These are phyloP conservation scores for Benitochromis conjunctus DNA, from an alignment of 2,113 vertebrate species.

Conservation along the genomic window DNA sequence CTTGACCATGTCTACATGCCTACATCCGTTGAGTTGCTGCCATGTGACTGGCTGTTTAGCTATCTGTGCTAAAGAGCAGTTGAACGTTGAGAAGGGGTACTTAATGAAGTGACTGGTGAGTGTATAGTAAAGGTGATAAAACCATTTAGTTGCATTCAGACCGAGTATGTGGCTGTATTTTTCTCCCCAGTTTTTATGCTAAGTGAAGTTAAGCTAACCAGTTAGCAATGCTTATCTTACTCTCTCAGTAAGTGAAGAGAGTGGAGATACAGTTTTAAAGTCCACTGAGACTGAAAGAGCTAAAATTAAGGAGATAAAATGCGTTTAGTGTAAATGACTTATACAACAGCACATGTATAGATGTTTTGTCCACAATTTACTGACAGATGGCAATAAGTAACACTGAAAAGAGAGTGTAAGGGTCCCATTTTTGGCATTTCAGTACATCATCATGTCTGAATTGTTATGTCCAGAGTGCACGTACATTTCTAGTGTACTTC, in stretches of 20 bases:
- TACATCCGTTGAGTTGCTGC: neutral
- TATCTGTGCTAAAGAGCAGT: neutral
- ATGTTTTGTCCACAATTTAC: neutral
- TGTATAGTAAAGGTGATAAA: neutral
- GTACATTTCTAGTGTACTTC: constrained; percentile 20
- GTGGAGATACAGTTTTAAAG: neutral
- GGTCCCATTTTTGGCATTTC: constrained; percentile 5
- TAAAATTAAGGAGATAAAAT: neutral
- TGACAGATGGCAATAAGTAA: neutral
- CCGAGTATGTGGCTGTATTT: neutral
- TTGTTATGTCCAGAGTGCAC: neutral
- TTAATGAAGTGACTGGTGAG: neutral
- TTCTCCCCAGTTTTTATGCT: neutral
- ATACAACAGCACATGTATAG: neutral
- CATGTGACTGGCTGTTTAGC: neutral
- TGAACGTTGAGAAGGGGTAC: neutral
- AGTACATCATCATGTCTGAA: neutral
- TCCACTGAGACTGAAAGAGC: neutral
- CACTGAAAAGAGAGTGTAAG: neutral
- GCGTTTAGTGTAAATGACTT: neutral
- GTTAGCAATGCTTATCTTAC: neutral
- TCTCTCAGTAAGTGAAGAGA: neutral
- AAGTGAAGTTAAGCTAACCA: neutral
- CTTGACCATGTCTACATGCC: neutral
- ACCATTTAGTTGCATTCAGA: neutral